These are phyloP conservation scores for Rhogogaster chlorosoma DNA, from an alignment of 2,888 invertebrate species.

Conservation along the genomic window DNA sequence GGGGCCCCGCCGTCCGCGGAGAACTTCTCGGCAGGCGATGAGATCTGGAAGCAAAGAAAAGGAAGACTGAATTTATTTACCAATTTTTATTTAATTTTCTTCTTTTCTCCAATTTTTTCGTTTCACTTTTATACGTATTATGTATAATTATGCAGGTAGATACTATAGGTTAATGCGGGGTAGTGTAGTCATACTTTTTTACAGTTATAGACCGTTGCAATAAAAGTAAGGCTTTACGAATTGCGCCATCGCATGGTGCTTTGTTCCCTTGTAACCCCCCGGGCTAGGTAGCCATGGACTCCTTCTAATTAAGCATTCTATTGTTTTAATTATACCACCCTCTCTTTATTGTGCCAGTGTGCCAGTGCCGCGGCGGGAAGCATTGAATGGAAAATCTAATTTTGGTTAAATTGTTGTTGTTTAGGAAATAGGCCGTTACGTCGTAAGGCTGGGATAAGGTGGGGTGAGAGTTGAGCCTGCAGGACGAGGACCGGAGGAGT, in stretches of 20 bases:
- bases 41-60: slow-evolving; percentile 17
- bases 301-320: slow-evolving; percentile 71
- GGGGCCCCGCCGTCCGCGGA: slow-evolving; percentile 27
- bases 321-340: slow-evolving; percentile 69
- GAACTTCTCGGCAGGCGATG: slow-evolving; percentile 33
- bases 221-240: slow-evolving; percentile 41
- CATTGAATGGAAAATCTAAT: slow-evolving; percentile 52
- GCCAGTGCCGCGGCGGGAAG: slow-evolving; percentile 19
- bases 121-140: background rate
- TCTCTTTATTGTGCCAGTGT: slow-evolving; percentile 50
- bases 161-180: background rate
- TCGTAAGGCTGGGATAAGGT: slow-evolving; percentile 9
- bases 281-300: slow-evolving; percentile 59
- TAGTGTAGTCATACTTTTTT: background rate
- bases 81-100: background rate
- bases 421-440: slow-evolving; percentile 49
- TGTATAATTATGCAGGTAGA: background rate
- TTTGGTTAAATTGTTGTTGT: slow-evolving; percentile 49
- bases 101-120: background rate
- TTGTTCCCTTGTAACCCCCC: slow-evolving; percentile 39
- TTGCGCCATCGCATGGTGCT: slow-evolving; percentile 14
- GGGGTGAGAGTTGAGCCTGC: background rate
- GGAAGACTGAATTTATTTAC: background rate
- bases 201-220: slow-evolving; percentile 32
- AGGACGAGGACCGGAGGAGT: background rate